phyloP scores from a whole-genome alignment of 37 sponge, comb jelly and placozoan genomes.

The Lycopodina hypogea region DNA sequence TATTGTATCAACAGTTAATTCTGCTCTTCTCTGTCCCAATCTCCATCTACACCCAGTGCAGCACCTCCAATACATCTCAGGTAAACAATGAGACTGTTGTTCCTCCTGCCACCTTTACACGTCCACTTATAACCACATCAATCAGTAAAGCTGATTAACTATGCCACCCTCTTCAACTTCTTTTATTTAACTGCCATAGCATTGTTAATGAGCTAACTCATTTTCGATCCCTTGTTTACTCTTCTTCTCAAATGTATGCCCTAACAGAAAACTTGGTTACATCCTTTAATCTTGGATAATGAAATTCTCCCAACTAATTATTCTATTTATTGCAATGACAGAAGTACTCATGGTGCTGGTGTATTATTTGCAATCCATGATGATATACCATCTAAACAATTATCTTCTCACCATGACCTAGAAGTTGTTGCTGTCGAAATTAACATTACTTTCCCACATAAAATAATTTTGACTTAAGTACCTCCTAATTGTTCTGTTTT shows the following conservation, averaged over 20 bases:
- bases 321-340: conserved; percentile 28
- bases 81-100: no score
- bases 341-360: conserved; percentile 30
- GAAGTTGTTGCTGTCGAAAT: conserved; percentile 33
- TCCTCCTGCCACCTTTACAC: no score
- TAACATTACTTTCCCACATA: conserved; percentile 5
- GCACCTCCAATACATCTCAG: no score
- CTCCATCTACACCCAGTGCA: not conserved
- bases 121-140: no score
- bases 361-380: conserved; percentile 25
- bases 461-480: not conserved
- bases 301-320: conserved; percentile 21
- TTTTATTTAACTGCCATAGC: conserved; percentile 7
- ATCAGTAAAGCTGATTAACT: no score
- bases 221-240: conserved; percentile 27
- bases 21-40: not conserved
- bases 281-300: conserved; percentile 17
- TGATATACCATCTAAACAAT: conserved; percentile 6
- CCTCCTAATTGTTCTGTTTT: not conserved
- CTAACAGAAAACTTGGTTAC: conserved; percentile 21
- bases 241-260: conserved; percentile 5
- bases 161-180: no score
- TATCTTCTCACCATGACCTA: conserved; percentile 1
- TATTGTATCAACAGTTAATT: no score
- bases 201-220: conserved; percentile 14